These are phyloP conservation scores for Micropoecilia bifurca DNA, from an alignment of 2,797 vertebrate genomes.

Conservation along the genomic window DNA sequence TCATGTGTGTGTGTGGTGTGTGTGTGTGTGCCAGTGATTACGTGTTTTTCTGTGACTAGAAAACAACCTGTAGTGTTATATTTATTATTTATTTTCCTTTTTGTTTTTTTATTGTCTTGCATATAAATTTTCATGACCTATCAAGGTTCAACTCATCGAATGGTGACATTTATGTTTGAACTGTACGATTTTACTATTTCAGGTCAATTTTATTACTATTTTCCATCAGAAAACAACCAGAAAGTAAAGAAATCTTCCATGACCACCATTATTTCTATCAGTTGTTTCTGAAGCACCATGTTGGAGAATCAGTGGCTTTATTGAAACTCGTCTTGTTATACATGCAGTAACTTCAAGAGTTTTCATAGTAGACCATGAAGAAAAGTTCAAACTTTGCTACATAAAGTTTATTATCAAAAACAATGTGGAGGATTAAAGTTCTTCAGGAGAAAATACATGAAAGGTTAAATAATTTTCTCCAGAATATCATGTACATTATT, in stretches of 20 bases:
- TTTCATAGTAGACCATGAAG: slow-evolving; percentile 19
- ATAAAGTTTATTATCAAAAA: slow-evolving; percentile 33
- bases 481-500: slow-evolving; percentile 81
- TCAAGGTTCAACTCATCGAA: too few relatives aligned
- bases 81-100: too few relatives aligned
- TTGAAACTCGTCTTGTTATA: slow-evolving; percentile 57
- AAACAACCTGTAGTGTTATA: too few relatives aligned
- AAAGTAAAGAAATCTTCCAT: background rate
- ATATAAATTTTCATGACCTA: too few relatives aligned
- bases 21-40: too few relatives aligned
- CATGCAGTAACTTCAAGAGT: slow-evolving; percentile 44
- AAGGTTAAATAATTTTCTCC: slow-evolving; percentile 35
- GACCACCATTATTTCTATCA: too few relatives aligned
- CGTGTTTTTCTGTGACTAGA: too few relatives aligned
- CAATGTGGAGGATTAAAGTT: slow-evolving; percentile 53
- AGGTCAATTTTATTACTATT: background rate
- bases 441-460: slow-evolving; percentile 48
- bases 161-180: too few relatives aligned
- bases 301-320: slow-evolving; percentile 60
- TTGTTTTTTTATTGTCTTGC: too few relatives aligned
- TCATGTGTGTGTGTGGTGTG: too few relatives aligned
- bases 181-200: too few relatives aligned
- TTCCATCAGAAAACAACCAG: background rate
- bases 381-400: background rate
- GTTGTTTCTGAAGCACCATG: background rate